These are phyloP conservation scores for Acomys russatus DNA, from an alignment of 2,797 vertebrate genomes.

Conservation along the genomic window DNA sequence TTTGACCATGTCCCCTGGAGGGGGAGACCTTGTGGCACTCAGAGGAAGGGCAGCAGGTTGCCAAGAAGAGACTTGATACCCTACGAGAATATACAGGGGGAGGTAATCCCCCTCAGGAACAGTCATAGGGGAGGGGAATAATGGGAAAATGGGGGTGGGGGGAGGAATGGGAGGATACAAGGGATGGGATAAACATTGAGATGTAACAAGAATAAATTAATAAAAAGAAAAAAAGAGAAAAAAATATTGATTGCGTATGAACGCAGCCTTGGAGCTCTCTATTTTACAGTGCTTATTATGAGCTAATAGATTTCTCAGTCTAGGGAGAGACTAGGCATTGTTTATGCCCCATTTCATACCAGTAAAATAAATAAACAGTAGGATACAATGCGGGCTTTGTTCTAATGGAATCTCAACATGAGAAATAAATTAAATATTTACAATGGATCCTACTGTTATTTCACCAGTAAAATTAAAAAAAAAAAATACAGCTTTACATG, in stretches of 20 bases:
- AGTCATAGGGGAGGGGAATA: no score
- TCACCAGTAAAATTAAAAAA: neutral
- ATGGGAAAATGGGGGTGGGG: no score
- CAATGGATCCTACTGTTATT: neutral
- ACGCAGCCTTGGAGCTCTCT: neutral
- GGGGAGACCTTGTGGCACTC: no score
- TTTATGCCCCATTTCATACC: conserved; percentile 30
- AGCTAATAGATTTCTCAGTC: conserved; percentile 59
- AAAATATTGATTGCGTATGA: conserved; percentile 53
- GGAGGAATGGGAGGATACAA: no score
- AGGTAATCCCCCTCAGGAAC: no score
- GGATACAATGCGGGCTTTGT: neutral
- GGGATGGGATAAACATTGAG: no score
- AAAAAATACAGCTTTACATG: neutral
- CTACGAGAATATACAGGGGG: no score
- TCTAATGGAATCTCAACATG: neutral
- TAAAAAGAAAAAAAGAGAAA: no score
- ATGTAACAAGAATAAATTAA: no score
- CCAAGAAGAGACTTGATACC: no score
- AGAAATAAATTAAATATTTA: conserved; percentile 20
- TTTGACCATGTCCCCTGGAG: no score
- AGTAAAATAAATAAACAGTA: conserved; percentile 45
- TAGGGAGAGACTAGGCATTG: conserved; percentile 50
- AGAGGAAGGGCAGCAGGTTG: no score
- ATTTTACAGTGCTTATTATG: conserved; percentile 55